These are phyloP conservation scores for Chamaetylas fuelleborni DNA, from an alignment of 2,113 vertebrate species.

Conservation along the genomic window DNA sequence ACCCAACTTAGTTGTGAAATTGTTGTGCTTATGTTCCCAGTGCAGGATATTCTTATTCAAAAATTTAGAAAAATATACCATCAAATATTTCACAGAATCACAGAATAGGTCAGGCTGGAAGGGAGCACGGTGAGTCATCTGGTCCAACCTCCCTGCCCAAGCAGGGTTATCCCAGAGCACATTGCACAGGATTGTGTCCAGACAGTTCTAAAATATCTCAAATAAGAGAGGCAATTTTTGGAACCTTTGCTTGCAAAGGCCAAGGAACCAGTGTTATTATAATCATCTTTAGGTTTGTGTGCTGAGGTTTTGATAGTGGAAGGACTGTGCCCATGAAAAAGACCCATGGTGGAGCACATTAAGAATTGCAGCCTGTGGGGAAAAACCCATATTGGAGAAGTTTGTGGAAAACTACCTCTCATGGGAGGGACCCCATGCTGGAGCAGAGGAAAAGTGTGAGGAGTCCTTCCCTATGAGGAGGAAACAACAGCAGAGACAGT, in stretches of 20 bases:
- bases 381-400: not conserved
- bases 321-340: not conserved
- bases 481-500: not conserved
- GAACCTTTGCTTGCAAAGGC: not conserved
- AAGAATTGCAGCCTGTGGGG: not conserved
- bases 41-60: not conserved
- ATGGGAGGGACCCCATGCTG: not conserved
- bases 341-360: not conserved
- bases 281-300: not conserved
- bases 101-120: not conserved
- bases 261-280: not conserved
- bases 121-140: not conserved
- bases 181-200: not conserved
- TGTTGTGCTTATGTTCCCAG: not conserved
- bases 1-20: not conserved
- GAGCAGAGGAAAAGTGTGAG: not conserved
- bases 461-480: not conserved
- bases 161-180: not conserved
- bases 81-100: not conserved
- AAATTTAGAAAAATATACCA: not conserved
- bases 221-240: not conserved
- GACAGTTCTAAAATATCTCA: not conserved
- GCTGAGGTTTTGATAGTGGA: not conserved
- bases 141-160: not conserved
- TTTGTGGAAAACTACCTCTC: not conserved